Evolutionary conservation across 2,797 vertebrate species (phyloP).

Genomic region (Hylomyscus alleni): DNA sequence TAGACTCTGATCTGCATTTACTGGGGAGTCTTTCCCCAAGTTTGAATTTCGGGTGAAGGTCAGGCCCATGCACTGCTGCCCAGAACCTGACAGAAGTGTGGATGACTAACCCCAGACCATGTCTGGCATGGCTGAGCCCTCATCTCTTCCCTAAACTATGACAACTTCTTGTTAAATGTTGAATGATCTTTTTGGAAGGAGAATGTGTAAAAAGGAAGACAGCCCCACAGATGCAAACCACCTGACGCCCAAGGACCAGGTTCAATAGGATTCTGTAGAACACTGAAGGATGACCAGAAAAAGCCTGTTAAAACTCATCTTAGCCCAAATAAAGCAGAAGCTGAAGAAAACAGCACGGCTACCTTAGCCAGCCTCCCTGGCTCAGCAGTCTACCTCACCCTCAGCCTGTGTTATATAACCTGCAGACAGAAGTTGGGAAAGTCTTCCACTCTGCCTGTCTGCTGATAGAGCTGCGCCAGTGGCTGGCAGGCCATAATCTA

Average conservation of each 20-base stretch:
- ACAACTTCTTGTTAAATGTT: constrained; percentile 23
- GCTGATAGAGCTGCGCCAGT: constrained; percentile 78
- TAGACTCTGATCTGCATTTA: neutral
- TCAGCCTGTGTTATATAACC: constrained; percentile 75
- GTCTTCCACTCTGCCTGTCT: constrained; percentile 56
- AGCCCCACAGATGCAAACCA: neutral
- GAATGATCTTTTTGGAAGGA: neutral
- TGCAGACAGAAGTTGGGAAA: constrained; percentile 72
- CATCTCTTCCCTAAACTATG: neutral
- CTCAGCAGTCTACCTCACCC: constrained; percentile 24
- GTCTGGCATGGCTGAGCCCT: neutral
- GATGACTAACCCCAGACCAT: neutral
- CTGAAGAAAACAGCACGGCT: neutral
- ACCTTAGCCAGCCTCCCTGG: constrained; percentile 59
- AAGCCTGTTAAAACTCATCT: neutral
- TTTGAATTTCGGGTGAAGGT: neutral
- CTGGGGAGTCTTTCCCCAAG: neutral
- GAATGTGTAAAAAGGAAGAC: constrained; percentile 41
- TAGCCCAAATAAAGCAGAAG: neutral
- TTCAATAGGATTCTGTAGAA: constrained; percentile 32
- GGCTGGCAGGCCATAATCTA: constrained; percentile 84
- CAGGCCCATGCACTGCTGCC: neutral
- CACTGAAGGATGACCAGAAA: constrained; percentile 15
- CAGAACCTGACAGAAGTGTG: neutral
- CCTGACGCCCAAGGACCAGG: neutral